Conservation (phyloP, 2,113 vertebrate genomes). For the Chlorodrepanis virens region DNA sequence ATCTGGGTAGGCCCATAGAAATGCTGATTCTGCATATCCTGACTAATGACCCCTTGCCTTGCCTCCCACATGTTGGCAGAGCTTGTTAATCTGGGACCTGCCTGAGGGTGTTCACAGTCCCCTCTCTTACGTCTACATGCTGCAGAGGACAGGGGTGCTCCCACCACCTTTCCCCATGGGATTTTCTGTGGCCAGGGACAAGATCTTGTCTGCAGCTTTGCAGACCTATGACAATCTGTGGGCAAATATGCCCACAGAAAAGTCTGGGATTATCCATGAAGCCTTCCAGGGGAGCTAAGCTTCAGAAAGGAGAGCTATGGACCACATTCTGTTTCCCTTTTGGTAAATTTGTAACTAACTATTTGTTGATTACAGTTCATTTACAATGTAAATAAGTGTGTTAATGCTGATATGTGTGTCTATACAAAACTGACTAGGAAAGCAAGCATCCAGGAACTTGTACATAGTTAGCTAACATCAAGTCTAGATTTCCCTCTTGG, state of each 20-base stretch:
- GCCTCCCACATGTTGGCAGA: not conserved
- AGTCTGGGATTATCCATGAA: not conserved
- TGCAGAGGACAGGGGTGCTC: not conserved
- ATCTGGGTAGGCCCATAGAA: not conserved
- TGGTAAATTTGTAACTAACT: not conserved
- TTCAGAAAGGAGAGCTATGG: not conserved
- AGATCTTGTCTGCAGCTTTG: accelerated
- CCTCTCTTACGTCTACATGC: accelerated
- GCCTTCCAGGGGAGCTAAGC: not conserved
- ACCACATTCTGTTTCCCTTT: not conserved
- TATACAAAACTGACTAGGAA: not conserved
- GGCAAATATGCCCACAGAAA: not conserved
- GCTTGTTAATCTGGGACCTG: not conserved
- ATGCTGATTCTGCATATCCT: not conserved
- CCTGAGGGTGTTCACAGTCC: not conserved
- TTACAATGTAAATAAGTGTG: not conserved
- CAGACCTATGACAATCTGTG: not conserved
- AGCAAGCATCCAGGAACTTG: not conserved
- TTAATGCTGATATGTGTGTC: not conserved
- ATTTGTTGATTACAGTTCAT: not conserved
- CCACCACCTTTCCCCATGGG: not conserved
- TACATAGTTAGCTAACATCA: not conserved
- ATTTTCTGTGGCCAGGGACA: not conserved
- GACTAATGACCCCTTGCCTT: not conserved
- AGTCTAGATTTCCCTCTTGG: not conserved